A percentile compares a stretch with the other conserved stretches of the same genome.
These are phyloP conservation scores for Calyptommatus sinebrachiatus DNA, from an alignment of 2,113 vertebrate genomes.

Conservation along the genomic window DNA sequence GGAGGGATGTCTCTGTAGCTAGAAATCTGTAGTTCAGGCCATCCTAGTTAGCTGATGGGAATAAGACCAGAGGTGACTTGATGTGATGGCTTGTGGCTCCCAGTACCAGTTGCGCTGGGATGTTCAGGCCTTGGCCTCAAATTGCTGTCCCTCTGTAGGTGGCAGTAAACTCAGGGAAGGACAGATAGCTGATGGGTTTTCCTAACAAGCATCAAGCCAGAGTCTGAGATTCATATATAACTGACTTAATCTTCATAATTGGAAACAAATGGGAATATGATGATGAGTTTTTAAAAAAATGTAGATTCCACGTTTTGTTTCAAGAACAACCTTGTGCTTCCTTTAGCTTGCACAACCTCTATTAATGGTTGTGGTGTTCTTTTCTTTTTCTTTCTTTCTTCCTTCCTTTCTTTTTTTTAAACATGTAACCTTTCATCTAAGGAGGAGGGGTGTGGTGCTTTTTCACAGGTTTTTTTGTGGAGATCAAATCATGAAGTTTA, in stretches of 20 bases:
- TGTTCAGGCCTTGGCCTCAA: neutral
- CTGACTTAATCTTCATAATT: slow-evolving; percentile 37
- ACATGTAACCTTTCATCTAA: slow-evolving; percentile 13
- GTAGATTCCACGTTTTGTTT: slow-evolving; percentile 12
- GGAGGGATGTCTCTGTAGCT: slow-evolving; percentile 21
- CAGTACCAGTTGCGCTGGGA: neutral
- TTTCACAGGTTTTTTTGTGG: slow-evolving; percentile 45
- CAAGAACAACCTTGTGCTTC: slow-evolving; percentile 28
- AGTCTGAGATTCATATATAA: slow-evolving; percentile 10
- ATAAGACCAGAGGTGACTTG: slow-evolving; percentile 28
- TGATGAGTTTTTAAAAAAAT: slow-evolving; percentile 37
- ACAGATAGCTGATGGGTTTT: neutral
- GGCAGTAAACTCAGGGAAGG: slow-evolving; percentile 26
- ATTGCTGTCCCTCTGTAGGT: neutral
- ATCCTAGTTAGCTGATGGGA: slow-evolving; percentile 46
- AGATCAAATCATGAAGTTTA: slow-evolving; percentile 71
- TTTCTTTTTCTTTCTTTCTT: neutral
- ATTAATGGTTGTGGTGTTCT: slow-evolving; percentile 5
- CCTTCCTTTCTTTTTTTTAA: slow-evolving; percentile 11
- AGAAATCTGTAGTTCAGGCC: neutral
- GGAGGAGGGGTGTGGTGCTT: slow-evolving; percentile 22
- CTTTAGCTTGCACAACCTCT: neutral
- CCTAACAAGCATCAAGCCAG: neutral
- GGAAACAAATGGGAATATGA: neutral
- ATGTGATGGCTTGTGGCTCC: neutral